Percentiles rank a stretch among this genome's conserved stretches.
Conservation (phyloP, 2,888 invertebrate genomes). For the Melipona bicolor region DNA sequence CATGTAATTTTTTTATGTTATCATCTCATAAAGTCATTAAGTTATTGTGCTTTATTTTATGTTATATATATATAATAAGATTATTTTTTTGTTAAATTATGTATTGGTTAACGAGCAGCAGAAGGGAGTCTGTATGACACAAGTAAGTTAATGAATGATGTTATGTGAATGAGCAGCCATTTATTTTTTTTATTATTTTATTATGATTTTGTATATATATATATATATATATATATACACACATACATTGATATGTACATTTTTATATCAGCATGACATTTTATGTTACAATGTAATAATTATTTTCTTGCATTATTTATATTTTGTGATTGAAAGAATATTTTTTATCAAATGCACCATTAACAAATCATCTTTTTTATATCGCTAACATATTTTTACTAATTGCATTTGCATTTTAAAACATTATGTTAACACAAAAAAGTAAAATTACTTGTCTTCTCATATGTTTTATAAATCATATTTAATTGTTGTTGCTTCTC, state of each 20-base stretch:
- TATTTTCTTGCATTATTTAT: conserved; percentile 18
- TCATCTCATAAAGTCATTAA: conserved; percentile 43
- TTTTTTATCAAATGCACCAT: background rate
- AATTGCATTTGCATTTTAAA: conserved; percentile 25
- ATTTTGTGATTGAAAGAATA: background rate
- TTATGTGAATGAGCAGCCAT: conserved; percentile 75
- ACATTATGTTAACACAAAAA: conserved; percentile 11
- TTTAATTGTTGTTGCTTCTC: conserved; percentile 11
- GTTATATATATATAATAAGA: conserved; percentile 62
- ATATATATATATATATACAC: background rate
- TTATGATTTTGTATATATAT: conserved; percentile 41
- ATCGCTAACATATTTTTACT: conserved; percentile 10
- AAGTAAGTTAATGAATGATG: conserved; percentile 82
- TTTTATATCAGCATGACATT: conserved; percentile 38
- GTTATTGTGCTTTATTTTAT: conserved; percentile 51
- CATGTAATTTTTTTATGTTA: conserved; percentile 50
- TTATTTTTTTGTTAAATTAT: conserved; percentile 80
- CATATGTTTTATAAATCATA: background rate
- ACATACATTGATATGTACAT: background rate
- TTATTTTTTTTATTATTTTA: conserved; percentile 40
- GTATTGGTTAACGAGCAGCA: conserved; percentile 83
- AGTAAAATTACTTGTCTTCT: background rate
- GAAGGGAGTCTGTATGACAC: conserved; percentile 81
- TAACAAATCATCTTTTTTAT: conserved; percentile 18
- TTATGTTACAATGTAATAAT: conserved; percentile 1